Evolutionary conservation across 2,113 vertebrate species (phyloP).

Genomic region (Piaya cayana): DNA sequence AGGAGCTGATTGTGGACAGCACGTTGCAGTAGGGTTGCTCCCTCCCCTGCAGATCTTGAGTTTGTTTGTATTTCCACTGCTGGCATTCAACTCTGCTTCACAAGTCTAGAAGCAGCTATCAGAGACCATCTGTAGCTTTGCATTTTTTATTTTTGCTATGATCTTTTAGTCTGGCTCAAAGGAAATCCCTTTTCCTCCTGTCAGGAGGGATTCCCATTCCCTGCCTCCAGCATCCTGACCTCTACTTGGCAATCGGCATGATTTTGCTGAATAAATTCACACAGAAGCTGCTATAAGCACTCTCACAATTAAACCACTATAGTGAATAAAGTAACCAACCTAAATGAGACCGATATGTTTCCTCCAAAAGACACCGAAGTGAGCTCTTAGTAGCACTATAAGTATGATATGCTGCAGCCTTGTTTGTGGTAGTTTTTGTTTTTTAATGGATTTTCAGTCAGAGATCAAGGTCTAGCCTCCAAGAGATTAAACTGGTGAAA

Average conservation of each 20-base stretch:
- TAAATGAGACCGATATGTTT: not conserved
- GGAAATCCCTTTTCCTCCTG: not conserved
- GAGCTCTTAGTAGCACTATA: not conserved
- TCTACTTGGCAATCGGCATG: rapidly evolving
- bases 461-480: not conserved
- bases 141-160: not conserved
- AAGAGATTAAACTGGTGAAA: not conserved
- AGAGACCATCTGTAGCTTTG: not conserved
- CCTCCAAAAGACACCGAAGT: not conserved
- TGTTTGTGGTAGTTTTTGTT: not conserved
- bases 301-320: not conserved
- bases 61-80: not conserved
- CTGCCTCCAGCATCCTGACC: not conserved
- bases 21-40: not conserved
- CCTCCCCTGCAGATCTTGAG: not conserved
- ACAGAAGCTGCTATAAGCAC: not conserved
- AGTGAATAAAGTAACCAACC: not conserved
- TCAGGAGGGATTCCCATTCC: not conserved
- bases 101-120: not conserved
- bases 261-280: not conserved
- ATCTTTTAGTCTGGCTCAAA: not conserved
- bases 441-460: not conserved
- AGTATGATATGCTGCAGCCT: not conserved
- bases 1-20: not conserved
- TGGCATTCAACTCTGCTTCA: not conserved